Evolutionary conservation across 2,113 vertebrate genomes (phyloP).

Genomic region (Anser brachyrhynchus): DNA sequence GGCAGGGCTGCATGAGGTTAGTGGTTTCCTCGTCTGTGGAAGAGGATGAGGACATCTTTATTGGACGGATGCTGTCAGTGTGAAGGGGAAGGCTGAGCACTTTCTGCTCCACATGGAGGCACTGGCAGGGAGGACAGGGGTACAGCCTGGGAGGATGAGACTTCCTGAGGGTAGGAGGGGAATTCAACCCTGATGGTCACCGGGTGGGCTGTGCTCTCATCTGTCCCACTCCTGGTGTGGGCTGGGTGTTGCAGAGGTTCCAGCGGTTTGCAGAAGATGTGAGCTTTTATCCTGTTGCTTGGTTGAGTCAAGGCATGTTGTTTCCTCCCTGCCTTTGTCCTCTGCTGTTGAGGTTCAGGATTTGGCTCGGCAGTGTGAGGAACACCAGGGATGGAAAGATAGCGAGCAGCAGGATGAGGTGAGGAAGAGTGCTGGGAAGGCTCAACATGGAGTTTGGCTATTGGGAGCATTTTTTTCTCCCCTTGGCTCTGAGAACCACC

Average conservation of each 20-base stretch:
- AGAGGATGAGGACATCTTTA: neutral
- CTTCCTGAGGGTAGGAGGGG: neutral
- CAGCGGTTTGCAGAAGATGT: neutral
- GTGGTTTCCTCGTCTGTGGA: neutral
- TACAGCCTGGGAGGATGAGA: neutral
- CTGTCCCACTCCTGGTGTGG: neutral
- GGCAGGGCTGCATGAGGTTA: accelerated
- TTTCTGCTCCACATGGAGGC: neutral
- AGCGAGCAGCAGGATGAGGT: neutral
- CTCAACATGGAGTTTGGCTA: neutral
- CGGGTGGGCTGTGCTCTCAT: neutral
- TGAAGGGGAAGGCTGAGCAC: neutral
- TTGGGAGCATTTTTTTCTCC: neutral
- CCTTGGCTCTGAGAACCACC: neutral
- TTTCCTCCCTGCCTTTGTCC: conserved; percentile 3
- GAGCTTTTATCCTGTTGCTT: neutral
- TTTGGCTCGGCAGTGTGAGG: conserved; percentile 13
- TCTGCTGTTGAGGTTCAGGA: neutral
- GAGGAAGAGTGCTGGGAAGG: neutral
- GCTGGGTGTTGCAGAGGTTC: neutral
- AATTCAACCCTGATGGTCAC: neutral
- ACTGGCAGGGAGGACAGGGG: neutral
- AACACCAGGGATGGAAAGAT: neutral
- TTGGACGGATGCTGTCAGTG: neutral
- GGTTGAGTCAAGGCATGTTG: neutral